Evolutionary conservation across 2,113 vertebrate species (phyloP), one percentile per base, ranked within the genome.

Genomic region (Macheiramphus alcinus): DNA sequence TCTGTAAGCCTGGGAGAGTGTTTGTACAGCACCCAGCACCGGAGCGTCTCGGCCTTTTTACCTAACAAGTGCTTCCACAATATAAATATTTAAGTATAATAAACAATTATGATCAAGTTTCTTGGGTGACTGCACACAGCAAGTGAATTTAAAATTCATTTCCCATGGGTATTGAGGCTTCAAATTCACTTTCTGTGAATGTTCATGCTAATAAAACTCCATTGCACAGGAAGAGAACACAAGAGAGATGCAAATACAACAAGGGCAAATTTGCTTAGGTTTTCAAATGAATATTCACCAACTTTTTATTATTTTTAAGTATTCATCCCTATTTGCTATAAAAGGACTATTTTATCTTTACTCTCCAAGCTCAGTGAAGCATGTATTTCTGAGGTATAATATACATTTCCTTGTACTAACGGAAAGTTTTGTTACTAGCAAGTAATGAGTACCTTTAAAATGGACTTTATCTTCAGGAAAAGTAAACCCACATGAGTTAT

Each of bases 31-130:
- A 29, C 52, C 83, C 13, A 5, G 34, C 59, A 55, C 50, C 15
- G 14, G 47, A 83, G 50, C 73, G 43, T 12, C 32, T 21, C 2
- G 0, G 84, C 62, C 50, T 48, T 72, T 78, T 67, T 63, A 58
- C 40, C 74, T 80, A 27, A 36, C 45, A 16, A 87, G 38, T 26
- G 32, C 89, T 91, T 38, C 93, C 36, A 38, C 93, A 95, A 91
- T 94, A 96, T 95, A 96, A 97, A 96, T 95, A 95, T 96, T 95
- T 91, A 95, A 96, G 89, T 78, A 94, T 82, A 94, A 97, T 93
- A 96, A 97, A 97, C 96, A 97, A 97, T 97, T 95, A 95, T 62
- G 93, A 96, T 91, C 91, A 63, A 91, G 91, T 95, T 97, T 96
- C 91, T 91, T 86, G 95, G 95, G 97, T 97, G 96, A 87, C 73